Evolutionary conservation across 2,888 invertebrate genomes (phyloP).

Genomic region (Apamea anceps): DNA sequence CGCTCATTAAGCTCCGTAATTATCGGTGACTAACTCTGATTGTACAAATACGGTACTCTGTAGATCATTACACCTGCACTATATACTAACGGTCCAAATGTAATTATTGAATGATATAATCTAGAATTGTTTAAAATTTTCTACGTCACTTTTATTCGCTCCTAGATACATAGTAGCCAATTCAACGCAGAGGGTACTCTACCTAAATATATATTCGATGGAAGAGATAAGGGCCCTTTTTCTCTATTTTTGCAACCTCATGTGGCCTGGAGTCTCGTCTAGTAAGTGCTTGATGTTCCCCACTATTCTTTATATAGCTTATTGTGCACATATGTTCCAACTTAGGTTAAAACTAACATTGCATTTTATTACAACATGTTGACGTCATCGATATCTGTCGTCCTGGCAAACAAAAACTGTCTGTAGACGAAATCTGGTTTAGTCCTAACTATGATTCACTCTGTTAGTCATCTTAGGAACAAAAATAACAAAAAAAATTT

Average conservation of each 20-base stretch:
- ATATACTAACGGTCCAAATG: conserved; percentile 11
- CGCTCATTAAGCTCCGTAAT: conserved; percentile 55
- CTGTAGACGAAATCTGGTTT: not conserved
- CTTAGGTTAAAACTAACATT: conserved; percentile 4
- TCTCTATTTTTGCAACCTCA: conserved; percentile 42
- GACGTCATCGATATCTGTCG: not conserved
- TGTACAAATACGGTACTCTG: conserved; percentile 45
- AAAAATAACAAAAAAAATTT: not conserved
- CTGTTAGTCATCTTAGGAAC: conserved; percentile 11
- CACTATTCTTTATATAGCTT: conserved; percentile 19
- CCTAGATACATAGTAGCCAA: conserved; percentile 27
- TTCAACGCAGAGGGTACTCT: conserved; percentile 15
- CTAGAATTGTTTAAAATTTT: conserved; percentile 1
- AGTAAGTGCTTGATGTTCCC: conserved; percentile 12
- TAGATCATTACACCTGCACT: conserved; percentile 47
- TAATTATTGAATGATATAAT: conserved; percentile 9
- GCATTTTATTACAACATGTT: not conserved
- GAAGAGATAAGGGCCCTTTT: conserved; percentile 41
- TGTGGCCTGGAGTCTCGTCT: conserved; percentile 1
- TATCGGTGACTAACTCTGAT: conserved; percentile 53
- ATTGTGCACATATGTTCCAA: conserved; percentile 1
- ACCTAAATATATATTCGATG: conserved; percentile 43
- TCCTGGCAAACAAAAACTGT: not conserved
- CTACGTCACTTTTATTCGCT: conserved; percentile 11
- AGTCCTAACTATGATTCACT: conserved; percentile 34